These are phyloP conservation scores for Trileptium ribeirensis DNA, from an alignment of 2,888 invertebrate species.

Conservation along the genomic window DNA sequence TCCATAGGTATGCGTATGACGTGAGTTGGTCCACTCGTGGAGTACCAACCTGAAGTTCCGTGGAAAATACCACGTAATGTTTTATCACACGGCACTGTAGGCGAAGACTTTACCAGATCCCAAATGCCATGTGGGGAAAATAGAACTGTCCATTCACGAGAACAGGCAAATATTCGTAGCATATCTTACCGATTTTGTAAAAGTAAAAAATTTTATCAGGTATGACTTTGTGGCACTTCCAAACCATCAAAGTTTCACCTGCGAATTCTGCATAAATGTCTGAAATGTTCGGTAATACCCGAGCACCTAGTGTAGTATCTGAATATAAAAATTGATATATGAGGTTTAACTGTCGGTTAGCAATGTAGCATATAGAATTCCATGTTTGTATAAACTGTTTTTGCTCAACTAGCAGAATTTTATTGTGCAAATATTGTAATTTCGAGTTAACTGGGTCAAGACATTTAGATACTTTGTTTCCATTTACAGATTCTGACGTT, in stretches of 20 bases:
- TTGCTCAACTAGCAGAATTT: neutral
- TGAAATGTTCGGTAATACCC: neutral
- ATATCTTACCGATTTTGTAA: neutral
- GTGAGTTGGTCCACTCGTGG: neutral
- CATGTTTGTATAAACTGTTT: neutral
- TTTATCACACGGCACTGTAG: neutral
- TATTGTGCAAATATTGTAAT: neutral
- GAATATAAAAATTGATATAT: neutral
- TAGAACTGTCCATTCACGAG: neutral
- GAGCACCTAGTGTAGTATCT: neutral
- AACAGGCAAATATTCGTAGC: neutral
- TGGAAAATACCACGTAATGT: neutral
- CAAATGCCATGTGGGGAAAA: neutral
- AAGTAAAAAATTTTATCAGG: neutral
- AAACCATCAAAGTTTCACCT: neutral
- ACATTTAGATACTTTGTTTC: no score
- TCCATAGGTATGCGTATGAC: neutral
- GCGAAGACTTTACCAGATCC: neutral
- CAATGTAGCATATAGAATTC: neutral
- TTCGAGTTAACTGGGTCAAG: neutral
- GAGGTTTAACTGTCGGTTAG: neutral
- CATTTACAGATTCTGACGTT: no score
- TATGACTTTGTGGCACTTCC: neutral
- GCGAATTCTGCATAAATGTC: neutral
- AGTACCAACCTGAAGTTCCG: neutral